Evolutionary conservation across 1,140 invertebrate genomes (phyloP).

Genomic region (Spodoptera litura): DNA sequence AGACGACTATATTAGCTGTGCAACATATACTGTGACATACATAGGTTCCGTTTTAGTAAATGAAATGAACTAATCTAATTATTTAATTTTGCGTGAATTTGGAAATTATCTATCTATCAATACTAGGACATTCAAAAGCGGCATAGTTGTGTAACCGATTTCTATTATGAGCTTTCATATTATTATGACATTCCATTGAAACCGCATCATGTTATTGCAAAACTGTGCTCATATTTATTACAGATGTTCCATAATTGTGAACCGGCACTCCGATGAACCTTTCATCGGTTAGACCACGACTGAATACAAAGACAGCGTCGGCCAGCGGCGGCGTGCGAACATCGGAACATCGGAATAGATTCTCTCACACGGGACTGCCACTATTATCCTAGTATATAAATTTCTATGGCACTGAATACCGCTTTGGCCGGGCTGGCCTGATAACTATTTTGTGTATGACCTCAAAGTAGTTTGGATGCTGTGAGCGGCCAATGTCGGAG

Average conservation of each 20-base stretch:
- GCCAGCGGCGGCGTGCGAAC: neutral
- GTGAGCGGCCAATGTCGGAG: slow-evolving; percentile 27
- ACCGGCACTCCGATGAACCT: neutral
- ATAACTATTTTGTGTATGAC: slow-evolving; percentile 51
- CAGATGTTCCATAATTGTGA: slow-evolving; percentile 15
- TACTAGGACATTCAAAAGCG: no score
- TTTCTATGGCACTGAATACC: slow-evolving; percentile 45
- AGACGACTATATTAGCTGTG: neutral
- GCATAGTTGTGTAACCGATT: no score
- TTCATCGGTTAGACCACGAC: slow-evolving; percentile 6
- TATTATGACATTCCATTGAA: no score
- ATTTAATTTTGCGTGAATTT: no score
- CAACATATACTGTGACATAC: no score
- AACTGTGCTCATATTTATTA: neutral
- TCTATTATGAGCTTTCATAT: no score
- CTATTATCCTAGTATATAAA: slow-evolving; percentile 49
- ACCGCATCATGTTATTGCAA: no score
- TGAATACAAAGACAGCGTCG: slow-evolving; percentile 25
- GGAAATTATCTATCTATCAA: no score
- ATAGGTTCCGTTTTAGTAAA: no score
- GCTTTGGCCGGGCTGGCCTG: slow-evolving; percentile 40
- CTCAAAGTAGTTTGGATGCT: slow-evolving; percentile 45
- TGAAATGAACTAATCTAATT: no score
- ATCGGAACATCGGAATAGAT: slow-evolving; percentile 27
- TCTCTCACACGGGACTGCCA: slow-evolving; percentile 27